Evolutionary conservation across 2,113 vertebrate genomes (phyloP).

Genomic region (Epinephelus fuscoguttatus): DNA sequence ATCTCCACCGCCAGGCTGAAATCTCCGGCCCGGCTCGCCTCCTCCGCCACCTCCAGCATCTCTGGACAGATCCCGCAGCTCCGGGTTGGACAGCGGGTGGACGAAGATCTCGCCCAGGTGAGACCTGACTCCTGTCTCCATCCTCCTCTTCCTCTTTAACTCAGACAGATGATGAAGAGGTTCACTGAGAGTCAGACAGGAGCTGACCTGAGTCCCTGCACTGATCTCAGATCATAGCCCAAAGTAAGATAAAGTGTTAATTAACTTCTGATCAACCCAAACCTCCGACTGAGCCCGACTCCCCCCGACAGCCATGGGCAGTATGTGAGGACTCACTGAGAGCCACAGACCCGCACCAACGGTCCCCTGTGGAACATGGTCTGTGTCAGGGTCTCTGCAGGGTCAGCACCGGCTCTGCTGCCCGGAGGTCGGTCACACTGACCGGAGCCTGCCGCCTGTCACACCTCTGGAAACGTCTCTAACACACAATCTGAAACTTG

Average conservation of each 20-base stretch:
- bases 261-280: no score
- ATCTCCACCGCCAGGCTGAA: slow-evolving; percentile 88
- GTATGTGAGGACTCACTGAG: slow-evolving; percentile 18
- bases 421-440: no score
- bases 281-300: not conserved
- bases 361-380: slow-evolving; percentile 4
- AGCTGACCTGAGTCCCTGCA: no score
- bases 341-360: not conserved
- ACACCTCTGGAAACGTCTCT: no score
- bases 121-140: slow-evolving; percentile 76
- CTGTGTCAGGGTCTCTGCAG: no score
- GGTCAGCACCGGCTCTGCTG: no score
- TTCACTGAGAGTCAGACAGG: not conserved
- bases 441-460: no score
- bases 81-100: slow-evolving; percentile 78
- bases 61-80: slow-evolving; percentile 79
- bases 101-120: slow-evolving; percentile 67
- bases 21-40: slow-evolving; percentile 87
- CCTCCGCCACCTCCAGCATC: slow-evolving; percentile 89
- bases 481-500: not conserved
- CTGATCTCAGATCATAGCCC: no score
- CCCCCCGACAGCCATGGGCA: slow-evolving; percentile 15
- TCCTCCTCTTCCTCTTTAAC: slow-evolving; percentile 40
- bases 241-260: no score
- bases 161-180: not conserved